phyloP scores from a whole-genome alignment of 2,113 vertebrate species.

The rat (Rattus norvegicus) region DNA sequence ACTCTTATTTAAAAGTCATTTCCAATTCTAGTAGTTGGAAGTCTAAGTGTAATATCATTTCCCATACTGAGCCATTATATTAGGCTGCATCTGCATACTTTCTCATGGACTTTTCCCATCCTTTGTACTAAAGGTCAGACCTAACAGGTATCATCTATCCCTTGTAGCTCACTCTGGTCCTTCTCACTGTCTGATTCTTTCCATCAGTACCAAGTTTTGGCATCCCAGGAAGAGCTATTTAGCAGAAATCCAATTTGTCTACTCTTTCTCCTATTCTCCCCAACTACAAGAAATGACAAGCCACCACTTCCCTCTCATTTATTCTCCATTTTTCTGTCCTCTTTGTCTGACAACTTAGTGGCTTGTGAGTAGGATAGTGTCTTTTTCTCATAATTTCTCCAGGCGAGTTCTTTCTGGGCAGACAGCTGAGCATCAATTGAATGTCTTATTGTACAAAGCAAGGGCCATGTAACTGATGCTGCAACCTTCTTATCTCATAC shows the following conservation, averaged over 20 bases:
- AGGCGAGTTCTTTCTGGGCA: background rate
- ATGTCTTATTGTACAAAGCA: background rate
- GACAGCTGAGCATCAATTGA: background rate
- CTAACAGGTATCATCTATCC: background rate
- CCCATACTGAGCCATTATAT: background rate
- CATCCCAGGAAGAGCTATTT: background rate
- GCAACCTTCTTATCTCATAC: background rate
- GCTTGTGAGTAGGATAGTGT: background rate
- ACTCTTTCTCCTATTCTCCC: background rate
- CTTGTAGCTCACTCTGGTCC: background rate
- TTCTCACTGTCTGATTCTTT: background rate
- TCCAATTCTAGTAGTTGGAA: background rate
- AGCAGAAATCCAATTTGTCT: background rate
- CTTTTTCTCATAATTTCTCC: background rate
- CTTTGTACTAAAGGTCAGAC: background rate
- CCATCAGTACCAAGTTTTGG: background rate
- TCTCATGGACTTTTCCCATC: background rate
- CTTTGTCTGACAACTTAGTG: background rate
- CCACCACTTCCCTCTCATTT: background rate
- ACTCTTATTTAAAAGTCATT: background rate
- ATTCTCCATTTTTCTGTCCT: background rate
- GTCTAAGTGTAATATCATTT: background rate
- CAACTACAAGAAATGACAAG: background rate
- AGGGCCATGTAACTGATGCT: background rate
- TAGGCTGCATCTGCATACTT: background rate